Evolutionary conservation across 1,140 invertebrate genomes (phyloP), one percentile per base, ranked within the genome.

Genomic region (Hylaeus volcanicus): DNA sequence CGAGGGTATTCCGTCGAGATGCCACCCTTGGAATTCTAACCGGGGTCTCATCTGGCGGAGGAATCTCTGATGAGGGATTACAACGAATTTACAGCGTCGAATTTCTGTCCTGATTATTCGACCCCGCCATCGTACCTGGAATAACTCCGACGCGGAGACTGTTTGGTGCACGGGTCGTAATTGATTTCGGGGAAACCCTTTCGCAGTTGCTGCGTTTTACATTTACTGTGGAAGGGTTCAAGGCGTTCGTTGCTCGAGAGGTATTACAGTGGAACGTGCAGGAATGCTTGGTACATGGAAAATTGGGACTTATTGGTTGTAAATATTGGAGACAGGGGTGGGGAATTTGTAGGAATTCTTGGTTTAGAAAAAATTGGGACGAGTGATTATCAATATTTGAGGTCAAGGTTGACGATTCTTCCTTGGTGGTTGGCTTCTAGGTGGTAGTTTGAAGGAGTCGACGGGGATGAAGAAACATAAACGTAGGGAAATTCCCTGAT

Each of bases 31-130:
- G 70, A 81, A 84, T 86, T 77, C 74, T 56, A 66, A 9, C 58
- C 61, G 55, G 45, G n/a, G 83, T 84, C 84, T 86, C 79, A 85
- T 85, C 83, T 74, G 83, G 74, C 74, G 48, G 43, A 70, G 84
- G 83, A 86, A 86, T 86, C 60, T 86, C 83, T 84, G 84, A 86
- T 74, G 83, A 85, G 84, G 84, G 84, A 86, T 86, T 86, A 85
- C 77, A 77, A 86, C 60, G 83, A 86, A 86, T 86, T 87, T 78
- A 84, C 69, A 81, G 48, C 72, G 58, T 74, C 72, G 63, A 78
- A 79, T 84, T 26, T 79, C 74, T 78, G 55, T 65, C 75, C 55
- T 45, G 78, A 76, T 85, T 85, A 85, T 86, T 86, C 83, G 15
- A 8, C 15, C 76, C 26, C 51, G 5, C 6, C 51, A 45, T 61